phyloP scores from a whole-genome alignment of 2,113 vertebrate species.

The Toxostoma redivivum region DNA sequence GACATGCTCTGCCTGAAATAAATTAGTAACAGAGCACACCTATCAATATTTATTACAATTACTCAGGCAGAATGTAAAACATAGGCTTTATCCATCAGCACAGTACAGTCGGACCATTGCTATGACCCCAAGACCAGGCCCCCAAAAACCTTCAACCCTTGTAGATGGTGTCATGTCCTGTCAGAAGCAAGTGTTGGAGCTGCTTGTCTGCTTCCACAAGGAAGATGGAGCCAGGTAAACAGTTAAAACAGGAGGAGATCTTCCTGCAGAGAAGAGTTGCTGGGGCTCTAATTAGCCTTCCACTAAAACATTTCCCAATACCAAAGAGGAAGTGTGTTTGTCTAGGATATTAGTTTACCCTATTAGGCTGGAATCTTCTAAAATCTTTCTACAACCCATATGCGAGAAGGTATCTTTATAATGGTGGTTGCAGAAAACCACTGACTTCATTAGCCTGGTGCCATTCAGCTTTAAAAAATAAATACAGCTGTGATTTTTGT shows the following conservation, averaged over 20 bases:
- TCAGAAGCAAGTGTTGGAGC: not conserved
- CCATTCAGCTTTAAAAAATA: not conserved
- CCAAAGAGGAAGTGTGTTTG: not conserved
- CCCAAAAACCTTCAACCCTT: not conserved
- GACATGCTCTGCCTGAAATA: constrained; percentile 15
- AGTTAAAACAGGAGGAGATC: not conserved
- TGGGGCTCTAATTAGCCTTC: not conserved
- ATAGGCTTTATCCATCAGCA: not conserved
- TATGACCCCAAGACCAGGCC: not conserved
- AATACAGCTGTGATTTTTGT: not conserved
- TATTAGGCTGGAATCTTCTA: not conserved
- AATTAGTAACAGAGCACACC: constrained; percentile 41
- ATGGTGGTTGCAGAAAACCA: not conserved
- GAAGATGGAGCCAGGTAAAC: not conserved
- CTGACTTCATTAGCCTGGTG: not conserved
- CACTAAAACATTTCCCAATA: not conserved
- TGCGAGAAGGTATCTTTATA: not conserved
- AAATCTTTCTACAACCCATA: not conserved
- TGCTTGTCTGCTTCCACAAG: not conserved
- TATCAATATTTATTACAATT: constrained; percentile 66
- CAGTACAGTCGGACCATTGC: not conserved
- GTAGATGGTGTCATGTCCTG: not conserved
- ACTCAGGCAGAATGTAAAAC: constrained; percentile 40
- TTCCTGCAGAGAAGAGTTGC: not conserved
- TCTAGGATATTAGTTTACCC: not conserved